These are phyloP conservation scores for Timema cristinae DNA, from an alignment of 2,888 invertebrate genomes.

Conservation along the genomic window DNA sequence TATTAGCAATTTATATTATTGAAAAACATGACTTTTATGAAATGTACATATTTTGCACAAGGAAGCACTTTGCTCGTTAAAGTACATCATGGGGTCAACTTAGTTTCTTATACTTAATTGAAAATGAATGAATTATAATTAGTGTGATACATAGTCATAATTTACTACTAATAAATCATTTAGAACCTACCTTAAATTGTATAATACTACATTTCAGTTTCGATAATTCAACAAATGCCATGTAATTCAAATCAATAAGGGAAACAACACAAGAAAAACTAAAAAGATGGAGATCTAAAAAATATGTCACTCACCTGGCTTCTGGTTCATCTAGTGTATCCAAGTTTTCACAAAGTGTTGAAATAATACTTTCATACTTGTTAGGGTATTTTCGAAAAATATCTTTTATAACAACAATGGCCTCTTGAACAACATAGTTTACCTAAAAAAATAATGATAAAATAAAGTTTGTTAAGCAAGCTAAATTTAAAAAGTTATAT, in stretches of 20 bases:
- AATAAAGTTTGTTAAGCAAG: not conserved
- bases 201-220: not conserved
- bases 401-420: conserved; percentile 98
- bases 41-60: too few relatives aligned
- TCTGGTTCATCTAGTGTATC: conserved; percentile 99
- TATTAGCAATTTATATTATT: too few relatives aligned
- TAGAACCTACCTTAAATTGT: not conserved
- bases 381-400: conserved; percentile 98
- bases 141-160: not conserved
- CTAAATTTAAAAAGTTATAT: not conserved
- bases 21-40: too few relatives aligned
- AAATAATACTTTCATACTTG: conserved; percentile 99
- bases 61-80: too few relatives aligned
- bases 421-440: conserved; percentile 99
- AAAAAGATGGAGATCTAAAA: too few relatives aligned
- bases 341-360: conserved; percentile 96
- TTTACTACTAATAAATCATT: not conserved
- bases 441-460: conserved; percentile 44
- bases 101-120: too few relatives aligned
- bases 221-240: not conserved
- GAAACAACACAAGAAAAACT: not conserved
- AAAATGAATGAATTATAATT: too few relatives aligned
- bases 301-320: conserved; percentile 52
- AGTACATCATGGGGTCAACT: too few relatives aligned
- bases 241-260: too few relatives aligned